Percentiles rank a stretch among this genome's conserved stretches.
These are phyloP conservation scores for Centropyge bicolor DNA, from an alignment of 2,797 vertebrate species.

Conservation along the genomic window DNA sequence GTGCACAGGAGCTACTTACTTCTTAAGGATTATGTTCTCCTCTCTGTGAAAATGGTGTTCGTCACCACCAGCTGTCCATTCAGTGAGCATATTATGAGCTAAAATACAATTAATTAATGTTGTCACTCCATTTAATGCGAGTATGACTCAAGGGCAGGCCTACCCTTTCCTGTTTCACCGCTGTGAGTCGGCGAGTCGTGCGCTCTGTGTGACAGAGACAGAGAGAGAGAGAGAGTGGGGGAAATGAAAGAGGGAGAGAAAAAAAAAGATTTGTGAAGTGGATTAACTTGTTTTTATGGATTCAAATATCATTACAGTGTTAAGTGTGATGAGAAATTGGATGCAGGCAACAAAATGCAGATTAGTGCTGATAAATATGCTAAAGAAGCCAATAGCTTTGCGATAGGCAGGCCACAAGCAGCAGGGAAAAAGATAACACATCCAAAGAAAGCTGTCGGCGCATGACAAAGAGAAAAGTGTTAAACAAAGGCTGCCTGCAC, in stretches of 20 bases:
- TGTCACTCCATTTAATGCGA: constrained; percentile 62
- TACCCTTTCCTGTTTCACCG: constrained; percentile 57
- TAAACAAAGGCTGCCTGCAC: constrained; percentile 13
- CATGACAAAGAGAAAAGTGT: background rate
- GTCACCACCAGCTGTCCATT: constrained; percentile 42
- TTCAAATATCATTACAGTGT: constrained; percentile 14
- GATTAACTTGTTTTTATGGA: constrained; percentile 33
- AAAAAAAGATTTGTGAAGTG: background rate
- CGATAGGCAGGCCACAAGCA: background rate
- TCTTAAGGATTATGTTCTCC: constrained; percentile 1
- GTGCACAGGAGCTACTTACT: background rate
- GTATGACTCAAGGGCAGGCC: constrained; percentile 61
- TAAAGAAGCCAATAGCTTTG: background rate
- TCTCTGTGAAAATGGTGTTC: constrained; percentile 13
- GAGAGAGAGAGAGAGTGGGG: background rate
- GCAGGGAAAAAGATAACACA: constrained; percentile 9
- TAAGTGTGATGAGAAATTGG: background rate
- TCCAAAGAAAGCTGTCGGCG: constrained; percentile 6
- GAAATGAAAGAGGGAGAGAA: background rate
- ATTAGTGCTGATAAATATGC: constrained; percentile 8
- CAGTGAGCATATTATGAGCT: constrained; percentile 21
- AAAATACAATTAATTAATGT: constrained; percentile 53
- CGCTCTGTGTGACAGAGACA: constrained; percentile 31
- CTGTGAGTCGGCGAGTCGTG: constrained; percentile 52
- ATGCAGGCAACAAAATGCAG: constrained; percentile 9